These are phyloP conservation scores for Gallinago undulata DNA, from an alignment of 2,113 vertebrate species.

Conservation along the genomic window DNA sequence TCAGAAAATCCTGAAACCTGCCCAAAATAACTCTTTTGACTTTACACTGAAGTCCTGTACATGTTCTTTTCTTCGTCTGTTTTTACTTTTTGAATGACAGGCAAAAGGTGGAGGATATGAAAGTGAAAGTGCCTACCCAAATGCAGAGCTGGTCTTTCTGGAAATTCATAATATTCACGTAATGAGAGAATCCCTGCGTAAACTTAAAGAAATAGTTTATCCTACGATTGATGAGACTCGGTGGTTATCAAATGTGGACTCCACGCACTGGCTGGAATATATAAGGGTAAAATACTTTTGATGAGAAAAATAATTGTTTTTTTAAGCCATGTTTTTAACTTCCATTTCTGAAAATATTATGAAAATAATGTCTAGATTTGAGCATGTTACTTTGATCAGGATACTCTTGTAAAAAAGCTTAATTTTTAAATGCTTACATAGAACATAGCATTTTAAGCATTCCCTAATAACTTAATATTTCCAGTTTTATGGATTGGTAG, in stretches of 20 bases:
- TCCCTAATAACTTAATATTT: background rate
- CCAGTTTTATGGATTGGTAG: background rate
- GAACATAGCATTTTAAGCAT: background rate
- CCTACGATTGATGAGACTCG: slow-evolving; percentile 88
- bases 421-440: background rate
- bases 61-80: background rate
- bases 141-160: slow-evolving; percentile 89
- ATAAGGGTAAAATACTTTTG: slow-evolving; percentile 81
- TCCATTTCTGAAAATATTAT: background rate
- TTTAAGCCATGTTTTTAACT: background rate
- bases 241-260: slow-evolving; percentile 91
- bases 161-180: slow-evolving; percentile 98
- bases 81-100: slow-evolving; percentile 70
- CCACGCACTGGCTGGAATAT: slow-evolving; percentile 95
- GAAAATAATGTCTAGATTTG: background rate
- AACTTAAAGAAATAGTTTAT: slow-evolving; percentile 92
- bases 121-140: slow-evolving; percentile 89
- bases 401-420: background rate
- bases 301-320: background rate
- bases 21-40: background rate
- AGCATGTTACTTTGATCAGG: background rate
- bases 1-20: background rate
- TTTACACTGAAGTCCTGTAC: background rate
- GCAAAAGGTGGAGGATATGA: slow-evolving; percentile 95
- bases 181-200: slow-evolving; percentile 94